Evolutionary conservation across 2,797 vertebrate species (phyloP).

Genomic region (Cottoperca gobio): DNA sequence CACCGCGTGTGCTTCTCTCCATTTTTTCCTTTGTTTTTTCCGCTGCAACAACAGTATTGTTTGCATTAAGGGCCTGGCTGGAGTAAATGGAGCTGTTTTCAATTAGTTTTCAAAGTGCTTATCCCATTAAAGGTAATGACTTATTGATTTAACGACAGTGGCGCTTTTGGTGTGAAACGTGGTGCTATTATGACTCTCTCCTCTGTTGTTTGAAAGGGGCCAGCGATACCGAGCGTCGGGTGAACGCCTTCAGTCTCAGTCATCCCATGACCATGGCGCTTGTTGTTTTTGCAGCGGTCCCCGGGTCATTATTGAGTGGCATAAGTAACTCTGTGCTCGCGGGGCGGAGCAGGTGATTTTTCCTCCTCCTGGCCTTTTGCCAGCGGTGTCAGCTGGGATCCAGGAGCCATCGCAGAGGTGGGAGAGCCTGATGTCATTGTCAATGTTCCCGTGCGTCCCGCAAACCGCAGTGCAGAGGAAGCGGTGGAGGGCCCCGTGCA

Average conservation of each 20-base stretch:
- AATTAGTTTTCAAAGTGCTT: slow-evolving; percentile 99
- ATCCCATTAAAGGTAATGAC: slow-evolving; percentile 99
- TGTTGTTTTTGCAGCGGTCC: slow-evolving; percentile 51
- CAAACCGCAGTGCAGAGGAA: slow-evolving; percentile 82
- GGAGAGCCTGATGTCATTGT: slow-evolving; percentile 81
- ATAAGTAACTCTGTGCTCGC: slow-evolving; percentile 70
- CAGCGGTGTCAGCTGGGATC: slow-evolving; percentile 74
- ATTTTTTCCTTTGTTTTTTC: slow-evolving; percentile 57
- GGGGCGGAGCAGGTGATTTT: slow-evolving; percentile 67
- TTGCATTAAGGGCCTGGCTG: slow-evolving; percentile 90
- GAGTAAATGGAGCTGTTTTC: slow-evolving; percentile 98
- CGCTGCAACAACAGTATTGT: slow-evolving; percentile 84
- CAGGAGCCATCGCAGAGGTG: slow-evolving; percentile 72
- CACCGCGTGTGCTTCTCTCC: slow-evolving; percentile 37
- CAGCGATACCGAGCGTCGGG: slow-evolving; percentile 42
- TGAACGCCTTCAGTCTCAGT: slow-evolving; percentile 56
- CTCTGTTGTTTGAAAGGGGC: slow-evolving; percentile 73
- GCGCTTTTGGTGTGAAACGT: slow-evolving; percentile 95
- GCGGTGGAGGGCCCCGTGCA: slow-evolving; percentile 71
- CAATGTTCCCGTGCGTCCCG: slow-evolving; percentile 75
- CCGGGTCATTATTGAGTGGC: slow-evolving; percentile 73
- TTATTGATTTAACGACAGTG: slow-evolving; percentile 99
- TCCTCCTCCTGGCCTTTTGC: slow-evolving; percentile 65
- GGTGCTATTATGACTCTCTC: slow-evolving; percentile 87
- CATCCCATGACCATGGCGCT: slow-evolving; percentile 37